phyloP scores from a whole-genome alignment of 2,888 invertebrate genomes.

The Eurytoma adleriae region DNA sequence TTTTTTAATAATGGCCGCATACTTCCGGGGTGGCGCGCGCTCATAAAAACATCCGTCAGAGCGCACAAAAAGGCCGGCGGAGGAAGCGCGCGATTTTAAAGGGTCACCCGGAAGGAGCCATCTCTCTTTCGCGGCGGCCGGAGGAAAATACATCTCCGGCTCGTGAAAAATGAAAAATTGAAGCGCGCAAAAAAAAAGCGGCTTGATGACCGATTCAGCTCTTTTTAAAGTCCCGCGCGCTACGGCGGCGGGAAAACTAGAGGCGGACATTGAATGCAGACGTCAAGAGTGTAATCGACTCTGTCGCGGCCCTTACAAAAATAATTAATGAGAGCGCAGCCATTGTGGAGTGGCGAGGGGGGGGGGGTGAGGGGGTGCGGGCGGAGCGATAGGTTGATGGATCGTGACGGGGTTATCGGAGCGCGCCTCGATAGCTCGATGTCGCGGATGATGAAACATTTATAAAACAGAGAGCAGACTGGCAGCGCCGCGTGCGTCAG shows the following conservation, averaged over 20 bases:
- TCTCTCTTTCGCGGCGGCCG: background rate
- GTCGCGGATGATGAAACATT: conserved; percentile 63
- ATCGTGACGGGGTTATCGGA: conserved; percentile 60
- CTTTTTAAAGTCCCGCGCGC: conserved; percentile 24
- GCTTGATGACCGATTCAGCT: conserved; percentile 45
- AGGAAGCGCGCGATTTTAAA: conserved; percentile 16
- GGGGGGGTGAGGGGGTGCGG: background rate
- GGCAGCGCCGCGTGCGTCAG: conserved; percentile 23
- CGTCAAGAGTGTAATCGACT: conserved; percentile 51
- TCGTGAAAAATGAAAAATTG: conserved; percentile 44
- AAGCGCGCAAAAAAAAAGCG: background rate
- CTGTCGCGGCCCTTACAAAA: conserved; percentile 48
- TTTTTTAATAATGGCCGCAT: too few relatives aligned
- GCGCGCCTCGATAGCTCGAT: conserved; percentile 53
- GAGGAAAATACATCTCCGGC: conserved; percentile 10
- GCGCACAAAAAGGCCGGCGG: background rate
- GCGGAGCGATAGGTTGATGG: conserved; percentile 56
- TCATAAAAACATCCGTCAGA: conserved; percentile 10
- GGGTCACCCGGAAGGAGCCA: conserved; percentile 21
- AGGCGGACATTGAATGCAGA: conserved; percentile 33
- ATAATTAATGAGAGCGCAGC: conserved; percentile 57
- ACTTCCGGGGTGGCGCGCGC: background rate
- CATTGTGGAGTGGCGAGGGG: conserved; percentile 16
- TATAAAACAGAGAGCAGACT: conserved; percentile 50
- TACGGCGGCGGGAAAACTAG: conserved; percentile 2